phyloP scores from a whole-genome alignment of 2,113 vertebrate genomes.

The Neodon shergylaensis region DNA sequence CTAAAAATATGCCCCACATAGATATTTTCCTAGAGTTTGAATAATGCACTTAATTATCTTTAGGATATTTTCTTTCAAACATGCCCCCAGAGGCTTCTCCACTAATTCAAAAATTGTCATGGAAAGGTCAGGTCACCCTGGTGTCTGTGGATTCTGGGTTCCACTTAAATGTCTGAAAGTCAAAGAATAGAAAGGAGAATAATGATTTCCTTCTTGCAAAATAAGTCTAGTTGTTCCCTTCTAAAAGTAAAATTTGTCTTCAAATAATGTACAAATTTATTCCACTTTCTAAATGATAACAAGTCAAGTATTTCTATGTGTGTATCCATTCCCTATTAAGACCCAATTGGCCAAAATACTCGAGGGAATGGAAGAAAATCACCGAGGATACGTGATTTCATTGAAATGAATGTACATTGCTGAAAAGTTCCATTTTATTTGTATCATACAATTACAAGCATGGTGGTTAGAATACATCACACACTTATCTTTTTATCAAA shows the following conservation, averaged over 20 bases:
- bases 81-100: conserved; percentile 17
- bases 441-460: neutral
- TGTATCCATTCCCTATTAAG: neutral
- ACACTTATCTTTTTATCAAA: neutral
- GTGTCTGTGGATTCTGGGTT: conserved; percentile 44
- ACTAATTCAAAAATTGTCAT: conserved; percentile 51
- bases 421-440: neutral
- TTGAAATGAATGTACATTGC: neutral
- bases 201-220: neutral
- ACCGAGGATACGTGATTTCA: neutral
- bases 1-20: conserved; percentile 37
- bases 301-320: neutral
- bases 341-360: neutral
- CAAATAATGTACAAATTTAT: neutral
- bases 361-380: neutral
- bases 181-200: conserved; percentile 52
- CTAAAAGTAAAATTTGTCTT: neutral
- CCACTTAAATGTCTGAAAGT: conserved; percentile 58
- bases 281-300: neutral
- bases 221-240: neutral
- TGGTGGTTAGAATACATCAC: neutral
- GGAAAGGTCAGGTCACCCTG: conserved; percentile 45
- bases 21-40: conserved; percentile 40
- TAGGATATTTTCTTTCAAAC: conserved; percentile 68
- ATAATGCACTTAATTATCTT: conserved; percentile 69